Base-by-base conservation (phyloP, 2,113 vertebrate genomes). In the Hippocampus comes region DNA sequence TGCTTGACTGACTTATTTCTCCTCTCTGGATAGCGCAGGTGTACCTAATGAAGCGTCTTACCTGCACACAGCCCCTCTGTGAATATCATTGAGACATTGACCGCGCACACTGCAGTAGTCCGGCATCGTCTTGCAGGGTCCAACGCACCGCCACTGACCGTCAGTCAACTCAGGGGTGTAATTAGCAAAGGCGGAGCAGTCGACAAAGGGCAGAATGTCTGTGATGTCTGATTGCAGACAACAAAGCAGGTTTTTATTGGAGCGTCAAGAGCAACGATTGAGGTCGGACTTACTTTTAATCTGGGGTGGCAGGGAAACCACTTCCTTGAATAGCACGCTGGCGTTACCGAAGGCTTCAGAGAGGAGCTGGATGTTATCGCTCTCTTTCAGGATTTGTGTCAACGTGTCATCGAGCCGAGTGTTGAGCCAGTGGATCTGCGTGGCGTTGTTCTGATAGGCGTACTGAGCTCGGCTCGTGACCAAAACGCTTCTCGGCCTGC, bases 341-440 rank as follows among this genome's bases (percentile, higher is more conserved):
- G 56, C 46, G 77, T 79, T 77, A 21, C 69, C 68, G 57, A 92
- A 84, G 55, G 79, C 83, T 55, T 80, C 34, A 20, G 81, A 87
- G 70, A 92, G 79, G 15, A 61, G 77, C 2, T 60, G 34, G 7
- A 90, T 69, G 61, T 74, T 88, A 23, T 34, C 60, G 57, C 70
- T 51, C 18, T 85, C 27, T 48, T 82, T 82, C 25, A 92, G 74
- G 27, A 90, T 88, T 9, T 23, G 9, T n/a, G 2, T 49, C 65
- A 93, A 75, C 18, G 9, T 68, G 5, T 0, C 5, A 25, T 46
- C 49, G 67, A 92, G 71, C 46, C 79, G n/a, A 9, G 25, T 80
- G 76, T 92, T 93, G 59, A 93, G 70, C 78, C 85, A 88, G 5
- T 78, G 34, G 70, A 92, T 92, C 75, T 92, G 76, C 11, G 84